Evolutionary conservation across 2,113 vertebrate species (phyloP), one percentile per base, ranked within the genome.

Genomic region (Vireo altiloquus): DNA sequence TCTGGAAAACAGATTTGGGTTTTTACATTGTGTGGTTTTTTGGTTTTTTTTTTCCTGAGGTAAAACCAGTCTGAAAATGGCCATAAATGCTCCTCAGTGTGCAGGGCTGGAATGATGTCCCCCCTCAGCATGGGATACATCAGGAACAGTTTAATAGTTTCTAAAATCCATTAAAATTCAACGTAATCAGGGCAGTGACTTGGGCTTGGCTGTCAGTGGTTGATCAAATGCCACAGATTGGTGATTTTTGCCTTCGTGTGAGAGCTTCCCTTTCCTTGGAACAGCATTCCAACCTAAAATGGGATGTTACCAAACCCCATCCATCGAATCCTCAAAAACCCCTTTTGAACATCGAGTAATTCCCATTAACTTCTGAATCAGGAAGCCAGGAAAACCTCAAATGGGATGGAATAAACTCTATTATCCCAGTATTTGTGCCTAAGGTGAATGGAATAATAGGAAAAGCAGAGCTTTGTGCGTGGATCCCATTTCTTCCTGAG

Each of bases 1-100:
- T 23, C 61, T 87, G 90, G 95, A 64, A 85, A 89, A 52, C 83
- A 64, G 52, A 75, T 87, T 81, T 19, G 44, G 16, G n/a, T 87
- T 93, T 59, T 79, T 85, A 64, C 27, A 3, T 65, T 10, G 31
- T 63, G 17, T 76, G 46, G 56, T 39, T 39, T 39, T 39, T 39
- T 39, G 19, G 39, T 39, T 39, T 39, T 70, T 87, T 69, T 79
- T 50, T 33, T 25, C 1, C 86, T 95, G 93, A 68, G 90, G 90
- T 86, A 88, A 42, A 77, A 81, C 25, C 47, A 37, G 74, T 19
- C 47, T 84, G 30, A 24, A 56, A 91, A 60, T 39, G 6, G 1
- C 30, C 22, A 1, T 25, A 50, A 71, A 39, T 71, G 82, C 71
- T 69, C 68, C 37, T 40, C 47, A 53, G 65, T 1, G 24, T 44